Base-by-base conservation (phyloP, 1,140 invertebrate species). In the Ridgeia piscesae region DNA sequence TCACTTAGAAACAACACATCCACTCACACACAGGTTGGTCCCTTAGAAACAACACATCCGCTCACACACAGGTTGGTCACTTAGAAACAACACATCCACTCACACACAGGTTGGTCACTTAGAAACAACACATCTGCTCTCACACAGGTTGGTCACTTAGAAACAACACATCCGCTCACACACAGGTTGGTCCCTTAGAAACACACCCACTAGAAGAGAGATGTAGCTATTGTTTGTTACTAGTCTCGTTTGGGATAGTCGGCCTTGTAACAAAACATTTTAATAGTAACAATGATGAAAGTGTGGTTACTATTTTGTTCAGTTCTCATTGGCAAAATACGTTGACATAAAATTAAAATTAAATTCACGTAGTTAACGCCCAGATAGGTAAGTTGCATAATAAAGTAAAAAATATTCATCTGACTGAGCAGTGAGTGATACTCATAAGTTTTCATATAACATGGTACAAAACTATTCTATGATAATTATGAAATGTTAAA, bases 51-150 rank as follows among this genome's bases (percentile, higher is more conserved):
- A 95, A 88, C 95, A 96, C 92, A 94, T 95, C 48, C 92, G 95
- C 31, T 94, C 94, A n/a, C 95, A 95, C 93, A 95, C 95, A 92
- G 95, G 95, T 95, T 91, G n/a, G 91, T 90, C 21, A 90, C 14
- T 42, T 35, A 90, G 89, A 77, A 77, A 31, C n/a, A n/a, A n/a
- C 58, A 77, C 17, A 21, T 77, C 0, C 27, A 77, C 58, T 77
- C 58, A 4, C 58, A 77, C 58, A 77, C 27, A 31, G 58, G 17
- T 77, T 4, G 27, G 58, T 77, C 58, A 77, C 27, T 77, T 77
- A 77, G 58, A 77, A 77, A 77, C n/a, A n/a, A n/a, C 58, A 77
- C 17, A 21, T 21, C 58, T 77, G 27, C 58, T 77, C 58, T 27
- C 58, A 77, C 58, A 77, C 27, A 31, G 58, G 17, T 77, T 4